Conservation (phyloP, 1,140 invertebrate species). For the Paralvinella palmiformis region DNA sequence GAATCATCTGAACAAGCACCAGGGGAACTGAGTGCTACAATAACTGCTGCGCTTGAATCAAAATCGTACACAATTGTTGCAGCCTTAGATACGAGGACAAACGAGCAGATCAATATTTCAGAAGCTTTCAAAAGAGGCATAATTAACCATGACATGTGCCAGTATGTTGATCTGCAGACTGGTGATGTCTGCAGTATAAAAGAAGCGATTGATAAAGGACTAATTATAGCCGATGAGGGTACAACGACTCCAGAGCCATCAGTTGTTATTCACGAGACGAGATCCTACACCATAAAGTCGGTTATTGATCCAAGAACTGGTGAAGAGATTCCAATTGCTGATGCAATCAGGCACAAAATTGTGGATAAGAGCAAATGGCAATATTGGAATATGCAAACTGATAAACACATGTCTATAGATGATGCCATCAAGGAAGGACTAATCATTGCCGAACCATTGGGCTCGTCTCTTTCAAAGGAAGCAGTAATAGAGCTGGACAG, state of each 20-base stretch:
- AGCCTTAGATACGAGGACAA: slow-evolving; percentile 18
- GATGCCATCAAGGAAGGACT: slow-evolving; percentile 39
- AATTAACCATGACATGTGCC: not conserved
- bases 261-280: slow-evolving; percentile 14
- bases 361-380: slow-evolving; percentile 67
- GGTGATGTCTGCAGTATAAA: slow-evolving; percentile 53
- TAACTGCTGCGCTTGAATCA: not conserved
- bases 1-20: not conserved
- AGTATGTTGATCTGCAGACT: not conserved
- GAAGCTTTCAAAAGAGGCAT: slow-evolving; percentile 7
- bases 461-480: slow-evolving; percentile 10
- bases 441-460: slow-evolving; percentile 23
- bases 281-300: slow-evolving; percentile 46
- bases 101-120: slow-evolving; percentile 22
- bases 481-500: slow-evolving; percentile 15
- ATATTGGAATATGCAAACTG: slow-evolving; percentile 23
- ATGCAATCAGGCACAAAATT: slow-evolving; percentile 76
- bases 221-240: slow-evolving; percentile 66
- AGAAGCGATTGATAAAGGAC: slow-evolving; percentile 69
- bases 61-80: slow-evolving; percentile 11
- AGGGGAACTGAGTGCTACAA: not conserved
- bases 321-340: slow-evolving; percentile 68
- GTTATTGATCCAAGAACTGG: slow-evolving; percentile 78
- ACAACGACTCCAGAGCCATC: slow-evolving; percentile 56
- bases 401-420: slow-evolving; percentile 35